Evolutionary conservation across 2,888 invertebrate genomes (phyloP), one percentile per base, ranked within the genome.

Genomic region (Parnassius orleans): DNA sequence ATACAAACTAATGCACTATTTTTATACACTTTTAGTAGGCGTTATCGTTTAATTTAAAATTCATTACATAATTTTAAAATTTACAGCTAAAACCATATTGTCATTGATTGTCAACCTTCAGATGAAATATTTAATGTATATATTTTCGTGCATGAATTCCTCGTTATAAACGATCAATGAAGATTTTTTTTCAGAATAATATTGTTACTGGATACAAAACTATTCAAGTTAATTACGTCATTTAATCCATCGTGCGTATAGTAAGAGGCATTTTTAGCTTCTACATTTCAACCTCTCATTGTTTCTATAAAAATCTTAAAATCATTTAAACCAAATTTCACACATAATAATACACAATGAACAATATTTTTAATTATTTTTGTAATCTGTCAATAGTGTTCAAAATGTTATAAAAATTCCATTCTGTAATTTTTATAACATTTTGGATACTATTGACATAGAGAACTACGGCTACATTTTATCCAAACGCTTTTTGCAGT

Each of bases 81-180:
- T 75, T 81, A 83, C 77, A 77, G 76, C 79, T 80, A 86, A 74
- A 75, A 73, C 73, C 76, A 79, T 82, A 85, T 86, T 84, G 83
- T 84, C 82, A 80, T 80, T 73, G 75, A 80, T 75, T 74, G 72
- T 73, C 72, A 80, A 78, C 80, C 80, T 77, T 79, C 80, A 69
- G 78, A 80, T 75, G 74, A 72, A 68, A 74, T 73, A 52, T 62
- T 48, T 43, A 61, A 51, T 70, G 24, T 69, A 11, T 10, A 11
- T 11, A 63, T 68, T 76, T 79, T 79, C 77, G 78, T 75, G 78
- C 80, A 81, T 80, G 80, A 84, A 84, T 79, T 79, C 77, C 78
- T 76, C 75, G 70, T 74, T 67, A 69, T 65, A 66, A 57, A 52
- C 60, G 55, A 60, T 60, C 48, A 60, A 63, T 60, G 56, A 63